These are phyloP conservation scores for Drosophila pseudotakahashii DNA, from an alignment of 2,888 invertebrate genomes.

Conservation along the genomic window DNA sequence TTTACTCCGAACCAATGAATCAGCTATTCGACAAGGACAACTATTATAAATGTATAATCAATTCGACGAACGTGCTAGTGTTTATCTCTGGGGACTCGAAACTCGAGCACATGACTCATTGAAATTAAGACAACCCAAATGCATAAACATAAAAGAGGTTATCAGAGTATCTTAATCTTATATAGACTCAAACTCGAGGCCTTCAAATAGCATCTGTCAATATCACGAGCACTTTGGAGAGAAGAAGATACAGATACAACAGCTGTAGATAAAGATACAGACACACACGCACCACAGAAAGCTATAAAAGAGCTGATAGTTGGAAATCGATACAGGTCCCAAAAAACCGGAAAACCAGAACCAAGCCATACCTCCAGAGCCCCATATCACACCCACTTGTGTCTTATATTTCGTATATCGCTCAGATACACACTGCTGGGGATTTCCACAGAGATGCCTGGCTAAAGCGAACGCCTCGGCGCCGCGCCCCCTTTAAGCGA, in stretches of 20 bases:
- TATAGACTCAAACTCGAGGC: constrained; percentile 4
- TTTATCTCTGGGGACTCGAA: constrained; percentile 3
- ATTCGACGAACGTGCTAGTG: not conserved
- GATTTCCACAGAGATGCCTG: constrained; percentile 55
- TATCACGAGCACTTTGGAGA: constrained; percentile 52
- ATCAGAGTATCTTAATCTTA: not conserved
- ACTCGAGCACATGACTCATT: constrained; percentile 21
- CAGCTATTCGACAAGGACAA: constrained; percentile 14
- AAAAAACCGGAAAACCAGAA: constrained; percentile 69
- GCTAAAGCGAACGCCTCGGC: constrained; percentile 53
- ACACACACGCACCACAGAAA: constrained; percentile 14
- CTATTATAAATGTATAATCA: not conserved
- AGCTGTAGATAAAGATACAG: constrained; percentile 6
- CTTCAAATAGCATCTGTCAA: constrained; percentile 41
- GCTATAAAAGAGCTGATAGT: constrained; percentile 52
- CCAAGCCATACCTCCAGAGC: constrained; percentile 56
- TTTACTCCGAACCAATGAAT: constrained; percentile 2
- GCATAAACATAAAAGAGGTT: constrained; percentile 1
- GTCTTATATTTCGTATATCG: constrained; percentile 12
- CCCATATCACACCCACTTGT: constrained; percentile 50
- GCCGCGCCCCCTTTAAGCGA: constrained; percentile 38
- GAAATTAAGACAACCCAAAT: constrained; percentile 9
- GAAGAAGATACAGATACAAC: constrained; percentile 39
- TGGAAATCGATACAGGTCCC: constrained; percentile 70
- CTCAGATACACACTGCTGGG: constrained; percentile 40